Base-by-base conservation (phyloP, 2,888 invertebrate genomes). In the Catocala sponsa region DNA sequence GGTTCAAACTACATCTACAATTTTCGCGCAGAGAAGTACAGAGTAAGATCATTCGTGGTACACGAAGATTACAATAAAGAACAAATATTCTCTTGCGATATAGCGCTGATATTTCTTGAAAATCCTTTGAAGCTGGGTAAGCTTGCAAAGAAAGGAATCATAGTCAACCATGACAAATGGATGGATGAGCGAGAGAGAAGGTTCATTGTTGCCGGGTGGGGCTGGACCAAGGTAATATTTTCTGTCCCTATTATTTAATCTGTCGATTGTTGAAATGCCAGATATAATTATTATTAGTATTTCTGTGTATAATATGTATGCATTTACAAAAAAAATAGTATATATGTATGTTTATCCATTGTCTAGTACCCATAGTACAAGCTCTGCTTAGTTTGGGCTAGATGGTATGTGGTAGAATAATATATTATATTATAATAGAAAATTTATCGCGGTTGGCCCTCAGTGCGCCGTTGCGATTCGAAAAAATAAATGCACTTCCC, bases 201-300 rank as follows among this genome's bases (percentile, higher is more conserved):
- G 4, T 90, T 91, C 50, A 52, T 68, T 6, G 89, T 82, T 1
- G 81, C 83, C n/a, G 92, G 92, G 1, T 92, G 92, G 92, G 92
- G 92, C 1, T 83, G 76, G 83, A 87, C 81, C 0, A 59, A 80
- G 80, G 92, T 91, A 78, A 60, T 61, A 15, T 13, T 41, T 59
- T 41, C 10, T 15, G 2, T 25, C 25, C 1, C 25, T 25, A 25
- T 25, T 25, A 0, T 25, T 25, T 25, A 25, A 38, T 0, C 35
- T 38, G 35, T 38, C 0, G 35, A 25, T 25, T 25, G 25, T 25
- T 25, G 25, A 4, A 25, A 25, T 25, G 25, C 25, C 25, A 25
- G 2, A 25, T 4, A 25, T 25, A 25, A 25, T 25, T 25, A n/a
- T n/a, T n/a, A n/a, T n/a, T n/a, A n/a, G n/a, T n/a, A n/a, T n/a